Percentiles rank a stretch among this genome's conserved stretches.
Conservation (phyloP, 2,888 invertebrate species). For the Buathra laborator region DNA sequence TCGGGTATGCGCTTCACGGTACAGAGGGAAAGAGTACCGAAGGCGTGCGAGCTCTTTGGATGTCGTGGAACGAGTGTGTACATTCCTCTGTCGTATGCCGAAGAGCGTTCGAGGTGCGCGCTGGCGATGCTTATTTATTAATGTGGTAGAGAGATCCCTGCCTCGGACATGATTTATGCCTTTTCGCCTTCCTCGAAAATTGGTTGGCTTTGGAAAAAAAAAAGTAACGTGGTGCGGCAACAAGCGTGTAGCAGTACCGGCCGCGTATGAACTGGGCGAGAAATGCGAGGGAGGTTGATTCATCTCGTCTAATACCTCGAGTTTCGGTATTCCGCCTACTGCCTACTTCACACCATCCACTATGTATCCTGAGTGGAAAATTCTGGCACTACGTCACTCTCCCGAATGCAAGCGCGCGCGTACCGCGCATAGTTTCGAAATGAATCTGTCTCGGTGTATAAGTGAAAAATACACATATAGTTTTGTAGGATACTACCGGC, state of each 20-base stretch:
- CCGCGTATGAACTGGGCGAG: constrained; percentile 7
- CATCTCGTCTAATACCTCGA: constrained; percentile 16
- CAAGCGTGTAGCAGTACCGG: not conserved
- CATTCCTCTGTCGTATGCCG: constrained; percentile 8
- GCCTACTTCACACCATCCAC: not conserved
- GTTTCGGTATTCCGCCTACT: constrained; percentile 1
- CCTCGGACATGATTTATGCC: constrained; percentile 38
- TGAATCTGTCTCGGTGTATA: constrained; percentile 43
- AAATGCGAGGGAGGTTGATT: not conserved
- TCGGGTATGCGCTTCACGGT: not conserved
- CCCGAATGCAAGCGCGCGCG: constrained; percentile 5
- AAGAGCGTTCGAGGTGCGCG: constrained; percentile 21
- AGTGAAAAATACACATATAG: constrained; percentile 12
- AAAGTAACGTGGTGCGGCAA: constrained; percentile 3
- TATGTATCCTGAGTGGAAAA: constrained; percentile 18
- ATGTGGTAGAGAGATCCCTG: constrained; percentile 13
- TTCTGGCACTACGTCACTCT: constrained; percentile 15
- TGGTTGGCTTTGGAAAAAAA: not conserved
- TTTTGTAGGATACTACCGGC: not conserved
- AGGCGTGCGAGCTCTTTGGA: not conserved
- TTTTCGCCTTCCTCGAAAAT: constrained; percentile 21
- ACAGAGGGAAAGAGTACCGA: not conserved
- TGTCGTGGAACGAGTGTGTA: not conserved
- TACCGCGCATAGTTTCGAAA: constrained; percentile 12
- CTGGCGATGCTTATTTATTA: constrained; percentile 38